Conservation (phyloP, 2,113 vertebrate genomes). For the Bambusicola thoracicus region DNA sequence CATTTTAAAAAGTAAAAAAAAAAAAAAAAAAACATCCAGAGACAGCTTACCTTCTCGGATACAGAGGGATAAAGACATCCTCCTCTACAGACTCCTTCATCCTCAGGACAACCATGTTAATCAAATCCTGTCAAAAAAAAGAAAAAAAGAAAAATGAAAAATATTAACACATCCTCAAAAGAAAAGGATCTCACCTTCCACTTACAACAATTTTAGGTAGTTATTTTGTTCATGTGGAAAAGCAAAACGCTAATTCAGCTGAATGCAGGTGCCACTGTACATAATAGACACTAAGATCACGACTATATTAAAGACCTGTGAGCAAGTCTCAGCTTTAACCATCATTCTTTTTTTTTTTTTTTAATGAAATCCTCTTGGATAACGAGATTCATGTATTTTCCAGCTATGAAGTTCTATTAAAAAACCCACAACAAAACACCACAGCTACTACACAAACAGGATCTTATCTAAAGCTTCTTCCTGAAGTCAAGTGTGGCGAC, state of each 20-base stretch:
- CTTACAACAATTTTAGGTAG: neutral
- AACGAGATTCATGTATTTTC: neutral
- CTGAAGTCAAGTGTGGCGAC: neutral
- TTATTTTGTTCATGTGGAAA: neutral
- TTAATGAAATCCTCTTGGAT: too few relatives aligned
- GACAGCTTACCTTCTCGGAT: slow-evolving; percentile 76
- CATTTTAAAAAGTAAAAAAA: neutral
- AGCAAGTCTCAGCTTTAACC: neutral
- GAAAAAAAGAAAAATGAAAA: neutral
- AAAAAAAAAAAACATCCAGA: neutral
- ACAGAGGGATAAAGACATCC: slow-evolving; percentile 93
- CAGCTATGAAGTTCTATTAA: neutral
- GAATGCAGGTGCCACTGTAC: neutral
- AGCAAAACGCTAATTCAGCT: neutral
- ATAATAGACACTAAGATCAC: neutral
- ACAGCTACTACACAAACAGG: neutral
- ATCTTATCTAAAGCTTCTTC: neutral
- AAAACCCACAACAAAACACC: too few relatives aligned
- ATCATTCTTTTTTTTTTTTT: neutral
- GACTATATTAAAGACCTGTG: neutral
- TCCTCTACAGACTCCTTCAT: slow-evolving; percentile 89
- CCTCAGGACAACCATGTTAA: slow-evolving; percentile 76
- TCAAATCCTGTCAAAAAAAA: slow-evolving; percentile 78
- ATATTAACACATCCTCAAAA: neutral
- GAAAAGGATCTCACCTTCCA: neutral